Percentiles rank a stretch among this genome's conserved stretches.
phyloP scores from a whole-genome alignment of 2,797 vertebrate species.

The Acridotheres tristis region DNA sequence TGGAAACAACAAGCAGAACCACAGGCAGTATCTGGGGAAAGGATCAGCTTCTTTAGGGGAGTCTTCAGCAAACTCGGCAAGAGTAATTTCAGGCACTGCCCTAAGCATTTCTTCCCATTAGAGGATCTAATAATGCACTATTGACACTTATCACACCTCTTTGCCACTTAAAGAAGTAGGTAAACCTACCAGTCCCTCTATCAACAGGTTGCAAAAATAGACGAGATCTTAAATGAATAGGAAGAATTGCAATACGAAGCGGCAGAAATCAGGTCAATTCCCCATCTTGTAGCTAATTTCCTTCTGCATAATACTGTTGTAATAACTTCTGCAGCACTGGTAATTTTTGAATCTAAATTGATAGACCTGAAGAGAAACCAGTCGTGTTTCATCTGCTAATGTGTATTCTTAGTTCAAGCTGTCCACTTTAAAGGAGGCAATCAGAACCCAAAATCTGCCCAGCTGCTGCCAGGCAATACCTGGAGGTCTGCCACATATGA shows the following conservation, averaged over 20 bases:
- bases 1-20: not conserved
- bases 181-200: not conserved
- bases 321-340: not conserved
- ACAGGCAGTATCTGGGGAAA: not conserved
- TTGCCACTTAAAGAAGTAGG: not conserved
- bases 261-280: not conserved
- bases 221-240: not conserved
- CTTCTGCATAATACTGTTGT: not conserved
- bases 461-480: not conserved
- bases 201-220: not conserved
- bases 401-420: not conserved
- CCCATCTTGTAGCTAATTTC: not conserved
- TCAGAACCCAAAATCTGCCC: not conserved
- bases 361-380: not conserved
- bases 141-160: not conserved
- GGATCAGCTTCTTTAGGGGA: not conserved
- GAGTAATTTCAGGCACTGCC: not conserved
- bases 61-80: not conserved
- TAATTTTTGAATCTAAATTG: not conserved
- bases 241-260: not conserved
- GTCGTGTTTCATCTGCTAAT: not conserved
- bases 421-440: not conserved
- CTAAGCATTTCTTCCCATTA: not conserved
- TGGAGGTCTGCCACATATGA: not conserved
- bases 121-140: not conserved